Evolutionary conservation across 1,140 invertebrate genomes (phyloP), one percentile per base, ranked within the genome.

Genomic region (Saxidomus purpurata): DNA sequence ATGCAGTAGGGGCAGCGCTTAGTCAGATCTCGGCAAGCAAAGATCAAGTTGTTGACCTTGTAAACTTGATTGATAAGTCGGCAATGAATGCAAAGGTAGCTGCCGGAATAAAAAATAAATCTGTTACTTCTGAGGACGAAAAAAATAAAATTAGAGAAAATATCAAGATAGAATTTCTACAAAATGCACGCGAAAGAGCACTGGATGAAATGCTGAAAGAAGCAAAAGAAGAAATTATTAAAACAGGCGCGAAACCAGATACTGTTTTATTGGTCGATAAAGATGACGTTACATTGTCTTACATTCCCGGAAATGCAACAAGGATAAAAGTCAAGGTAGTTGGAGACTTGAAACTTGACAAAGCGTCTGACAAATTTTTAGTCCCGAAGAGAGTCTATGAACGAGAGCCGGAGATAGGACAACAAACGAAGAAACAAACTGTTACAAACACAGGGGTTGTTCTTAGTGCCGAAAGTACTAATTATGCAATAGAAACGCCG

Each of bases 1-100:
- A 95, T 89, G 94, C 95, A 13, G 92, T 95, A 11, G 95, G 95
- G 28, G 95, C 95, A 4, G 95, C 94, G 3, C 89, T 95, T 0
- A 93, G 94, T 61, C 93, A 95, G 83, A 91, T 95, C 3, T 92
- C 92, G 31, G 91, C 91, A 9, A 91, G 43, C 55, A 71, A 93
- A 59, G 94, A 95, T 49, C 85, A 80, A 2, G 90, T 94, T 11
- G 90, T 92, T 0, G 91, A 89, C 63, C 49, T 94, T 22, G 61
- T 84, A 28, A 87, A 93, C 13, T 82, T 86, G 13, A 25, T 92
- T 0, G 79, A 92, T 38, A 67, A 83, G 28, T 52, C 87, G 0
- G 80, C 67, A 40, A 90, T 91, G 38, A 69, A 91, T 17, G 47
- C n/a, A 61, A 40, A 22, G 49, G 47, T 69, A 43, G 22, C 38